Percentiles rank a stretch among this genome's conserved stretches.
Conservation (phyloP, 2,888 invertebrate genomes). For the Lasioglossum figueresi region DNA sequence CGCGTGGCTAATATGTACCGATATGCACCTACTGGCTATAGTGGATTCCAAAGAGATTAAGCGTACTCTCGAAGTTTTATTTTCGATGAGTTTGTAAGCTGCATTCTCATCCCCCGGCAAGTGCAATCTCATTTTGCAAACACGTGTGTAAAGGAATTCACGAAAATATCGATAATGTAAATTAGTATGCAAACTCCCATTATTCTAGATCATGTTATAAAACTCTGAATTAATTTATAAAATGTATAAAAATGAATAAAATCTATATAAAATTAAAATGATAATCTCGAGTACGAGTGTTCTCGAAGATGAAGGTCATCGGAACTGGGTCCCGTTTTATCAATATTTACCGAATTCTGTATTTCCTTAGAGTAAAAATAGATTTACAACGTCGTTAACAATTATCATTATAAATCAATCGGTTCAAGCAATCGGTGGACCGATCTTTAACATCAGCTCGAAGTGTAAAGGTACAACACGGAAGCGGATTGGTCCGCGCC, state of each 20-base stretch:
- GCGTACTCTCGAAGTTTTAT: not conserved
- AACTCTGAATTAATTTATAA: too few species aligned
- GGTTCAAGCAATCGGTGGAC: not conserved
- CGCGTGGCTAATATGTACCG: not conserved
- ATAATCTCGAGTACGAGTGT: too few species aligned
- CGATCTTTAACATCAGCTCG: too few species aligned
- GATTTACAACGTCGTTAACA: not conserved
- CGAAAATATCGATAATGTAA: not conserved
- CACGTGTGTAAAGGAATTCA: not conserved
- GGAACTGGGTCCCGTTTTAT: too few species aligned
- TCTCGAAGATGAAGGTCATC: too few species aligned
- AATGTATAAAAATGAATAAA: too few species aligned
- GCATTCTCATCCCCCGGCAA: not conserved
- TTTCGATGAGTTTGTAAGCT: not conserved
- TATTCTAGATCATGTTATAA: not conserved
- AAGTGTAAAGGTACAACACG: not conserved
- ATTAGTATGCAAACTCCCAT: not conserved
- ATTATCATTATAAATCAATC: not conserved
- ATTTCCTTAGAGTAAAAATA: not conserved
- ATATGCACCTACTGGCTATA: not conserved
- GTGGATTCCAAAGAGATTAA: not conserved
- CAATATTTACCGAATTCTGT: too few species aligned
- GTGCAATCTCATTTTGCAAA: not conserved
- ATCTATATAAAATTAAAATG: too few species aligned
- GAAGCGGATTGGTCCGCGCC: not conserved